These are phyloP conservation scores for Tribolium castaneum DNA, from an alignment of 1,140 invertebrate genomes.

Conservation along the genomic window DNA sequence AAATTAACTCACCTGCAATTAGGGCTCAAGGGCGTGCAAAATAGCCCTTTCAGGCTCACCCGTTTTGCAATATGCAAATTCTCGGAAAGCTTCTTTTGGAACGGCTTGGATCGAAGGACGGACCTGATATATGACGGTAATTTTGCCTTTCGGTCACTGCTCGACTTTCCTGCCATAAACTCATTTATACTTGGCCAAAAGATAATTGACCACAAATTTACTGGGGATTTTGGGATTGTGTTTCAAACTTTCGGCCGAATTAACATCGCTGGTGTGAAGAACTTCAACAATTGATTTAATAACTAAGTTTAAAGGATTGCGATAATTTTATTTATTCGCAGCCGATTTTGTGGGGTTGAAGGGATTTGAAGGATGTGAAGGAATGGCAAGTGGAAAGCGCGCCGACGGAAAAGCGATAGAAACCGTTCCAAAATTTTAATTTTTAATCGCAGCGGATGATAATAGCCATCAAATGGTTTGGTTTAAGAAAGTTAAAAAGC, in stretches of 20 bases:
- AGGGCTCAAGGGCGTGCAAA: not conserved
- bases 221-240: conserved; percentile 57
- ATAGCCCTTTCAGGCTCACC: conserved; percentile 1
- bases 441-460: too few species aligned
- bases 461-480: too few species aligned
- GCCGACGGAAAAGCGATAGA: too few species aligned
- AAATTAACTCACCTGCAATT: conserved; percentile 28
- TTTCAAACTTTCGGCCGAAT: conserved; percentile 54
- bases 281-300: conserved; percentile 5
- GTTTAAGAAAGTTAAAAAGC: not conserved
- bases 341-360: not conserved
- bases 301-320: not conserved
- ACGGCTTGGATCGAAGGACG: conserved; percentile 49
- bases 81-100: conserved; percentile 34
- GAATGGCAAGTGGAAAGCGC: not conserved
- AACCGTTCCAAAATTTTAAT: too few species aligned
- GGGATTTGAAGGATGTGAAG: not conserved
- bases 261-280: conserved; percentile 45
- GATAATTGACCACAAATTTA: conserved; percentile 62
- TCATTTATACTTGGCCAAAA: conserved; percentile 61
- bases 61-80: conserved; percentile 35
- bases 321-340: not conserved
- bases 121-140: conserved; percentile 59
- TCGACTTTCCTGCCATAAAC: conserved; percentile 59
- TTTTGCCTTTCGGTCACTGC: conserved; percentile 58